A percentile compares a stretch with the other conserved stretches of the same genome.
Conservation (phyloP, 2,113 vertebrate species). For the Cebus imitator region DNA sequence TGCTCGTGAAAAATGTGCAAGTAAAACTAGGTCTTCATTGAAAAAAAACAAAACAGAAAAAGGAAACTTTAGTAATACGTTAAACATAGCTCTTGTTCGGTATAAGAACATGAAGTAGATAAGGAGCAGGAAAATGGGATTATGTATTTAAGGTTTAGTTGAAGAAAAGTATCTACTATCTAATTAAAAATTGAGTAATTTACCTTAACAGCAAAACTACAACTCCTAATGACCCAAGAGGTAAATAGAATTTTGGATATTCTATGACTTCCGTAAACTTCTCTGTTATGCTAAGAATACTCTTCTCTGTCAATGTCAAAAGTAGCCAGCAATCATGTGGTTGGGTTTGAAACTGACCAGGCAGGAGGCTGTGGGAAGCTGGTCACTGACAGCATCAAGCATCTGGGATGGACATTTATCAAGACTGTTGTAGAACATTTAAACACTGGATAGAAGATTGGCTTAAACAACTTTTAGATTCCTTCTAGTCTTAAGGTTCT, state of each 20-base stretch:
- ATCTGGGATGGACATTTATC: background rate
- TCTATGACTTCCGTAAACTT: background rate
- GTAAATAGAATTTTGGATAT: background rate
- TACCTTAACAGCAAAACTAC: background rate
- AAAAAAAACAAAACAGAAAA: slow-evolving; percentile 30
- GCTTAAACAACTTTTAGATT: background rate
- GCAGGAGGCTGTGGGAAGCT: background rate
- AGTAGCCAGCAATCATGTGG: background rate
- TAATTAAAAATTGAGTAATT: slow-evolving; percentile 16
- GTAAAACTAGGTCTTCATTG: slow-evolving; percentile 68
- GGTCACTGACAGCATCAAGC: background rate
- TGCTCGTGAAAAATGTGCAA: slow-evolving; percentile 78
- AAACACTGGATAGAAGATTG: background rate
- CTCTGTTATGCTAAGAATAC: background rate
- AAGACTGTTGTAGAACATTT: slow-evolving; percentile 21
- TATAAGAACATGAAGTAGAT: background rate
- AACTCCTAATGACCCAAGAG: background rate
- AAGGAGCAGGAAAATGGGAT: background rate
- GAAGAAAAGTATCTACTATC: background rate
- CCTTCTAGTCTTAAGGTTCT: background rate
- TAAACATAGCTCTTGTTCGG: slow-evolving; percentile 70
- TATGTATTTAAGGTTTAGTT: background rate
- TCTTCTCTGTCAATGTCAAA: slow-evolving; percentile 30
- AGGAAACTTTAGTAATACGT: slow-evolving; percentile 53
- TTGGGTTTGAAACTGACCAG: background rate